Conservation (phyloP, 2,113 vertebrate genomes). For the Leucoraja erinaceus region DNA sequence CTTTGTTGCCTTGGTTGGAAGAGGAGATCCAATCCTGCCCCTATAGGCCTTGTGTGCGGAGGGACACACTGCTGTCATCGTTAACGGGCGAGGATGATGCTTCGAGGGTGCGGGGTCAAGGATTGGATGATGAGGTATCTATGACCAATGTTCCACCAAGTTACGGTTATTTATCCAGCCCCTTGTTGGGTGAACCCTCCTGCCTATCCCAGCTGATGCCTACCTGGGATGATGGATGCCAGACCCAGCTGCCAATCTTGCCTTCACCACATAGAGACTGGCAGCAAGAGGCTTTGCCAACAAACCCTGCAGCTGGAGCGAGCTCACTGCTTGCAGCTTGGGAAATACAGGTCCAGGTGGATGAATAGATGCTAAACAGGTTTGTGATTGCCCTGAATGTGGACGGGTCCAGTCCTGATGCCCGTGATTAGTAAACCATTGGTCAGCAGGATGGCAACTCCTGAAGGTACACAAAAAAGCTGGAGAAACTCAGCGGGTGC, state of each 20-base stretch:
- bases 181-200: not conserved
- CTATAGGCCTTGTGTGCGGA: not conserved
- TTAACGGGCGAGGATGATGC: not conserved
- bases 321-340: not conserved
- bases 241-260: not conserved
- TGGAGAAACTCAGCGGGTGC: too few species aligned
- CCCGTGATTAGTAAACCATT: not conserved
- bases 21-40: not conserved
- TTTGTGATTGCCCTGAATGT: not conserved
- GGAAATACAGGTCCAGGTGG: not conserved
- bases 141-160: not conserved
- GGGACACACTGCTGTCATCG: not conserved
- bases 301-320: not conserved
- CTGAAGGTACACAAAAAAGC: not conserved
- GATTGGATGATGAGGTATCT: not conserved
- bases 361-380: not conserved
- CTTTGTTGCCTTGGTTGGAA: not conserved
- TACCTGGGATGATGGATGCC: not conserved
- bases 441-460: not conserved
- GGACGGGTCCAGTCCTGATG: not conserved
- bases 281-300: not conserved
- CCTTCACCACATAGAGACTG: not conserved
- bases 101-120: not conserved
- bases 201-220: not conserved
- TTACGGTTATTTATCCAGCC: not conserved